Conservation (phyloP, 1,140 invertebrate species). For the Caenorhabditis remanei region DNA sequence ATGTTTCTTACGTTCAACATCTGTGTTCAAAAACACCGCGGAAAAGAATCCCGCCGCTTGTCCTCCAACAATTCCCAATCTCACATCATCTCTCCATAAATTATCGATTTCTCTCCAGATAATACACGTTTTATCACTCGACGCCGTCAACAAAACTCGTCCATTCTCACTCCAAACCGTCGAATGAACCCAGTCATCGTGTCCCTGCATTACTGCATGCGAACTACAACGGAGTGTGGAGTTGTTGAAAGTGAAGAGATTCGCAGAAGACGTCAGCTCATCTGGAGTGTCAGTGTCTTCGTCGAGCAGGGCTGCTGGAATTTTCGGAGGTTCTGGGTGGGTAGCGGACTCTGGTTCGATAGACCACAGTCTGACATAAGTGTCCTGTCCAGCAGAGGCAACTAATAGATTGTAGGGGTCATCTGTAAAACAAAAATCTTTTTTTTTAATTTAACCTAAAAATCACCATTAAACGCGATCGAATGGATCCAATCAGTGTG, state of each 20-base stretch:
- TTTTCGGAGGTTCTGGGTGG: not conserved
- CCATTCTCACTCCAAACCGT: conserved; percentile 85
- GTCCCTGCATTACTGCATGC: conserved; percentile 88
- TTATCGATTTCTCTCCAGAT: conserved; percentile 85
- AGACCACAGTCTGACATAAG: conserved; percentile 57
- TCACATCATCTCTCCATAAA: conserved; percentile 85
- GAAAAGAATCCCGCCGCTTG: conserved; percentile 93
- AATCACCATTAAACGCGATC: conserved; percentile 59
- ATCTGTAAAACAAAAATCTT: no score
- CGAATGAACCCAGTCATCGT: conserved; percentile 93
- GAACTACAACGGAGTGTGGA: conserved; percentile 82
- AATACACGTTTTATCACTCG: conserved; percentile 93
- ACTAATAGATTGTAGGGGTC: conserved; percentile 38
- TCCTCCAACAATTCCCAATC: conserved; percentile 86
- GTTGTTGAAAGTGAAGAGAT: not conserved
- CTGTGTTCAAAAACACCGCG: conserved; percentile 82
- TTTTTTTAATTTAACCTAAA: no score
- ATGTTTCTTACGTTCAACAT: no score
- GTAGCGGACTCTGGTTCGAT: conserved; percentile 43
- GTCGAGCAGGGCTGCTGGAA: not conserved
- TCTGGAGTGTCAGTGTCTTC: conserved; percentile 6
- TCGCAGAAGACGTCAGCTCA: conserved; percentile 40
- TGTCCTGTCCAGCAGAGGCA: conserved; percentile 62
- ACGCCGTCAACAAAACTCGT: conserved; percentile 85
- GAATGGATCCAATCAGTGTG: conserved; percentile 66